A percentile compares a stretch with the other conserved stretches of the same genome.
These are phyloP conservation scores for Bungarus multicinctus DNA, from an alignment of 2,113 vertebrate genomes.

Conservation along the genomic window DNA sequence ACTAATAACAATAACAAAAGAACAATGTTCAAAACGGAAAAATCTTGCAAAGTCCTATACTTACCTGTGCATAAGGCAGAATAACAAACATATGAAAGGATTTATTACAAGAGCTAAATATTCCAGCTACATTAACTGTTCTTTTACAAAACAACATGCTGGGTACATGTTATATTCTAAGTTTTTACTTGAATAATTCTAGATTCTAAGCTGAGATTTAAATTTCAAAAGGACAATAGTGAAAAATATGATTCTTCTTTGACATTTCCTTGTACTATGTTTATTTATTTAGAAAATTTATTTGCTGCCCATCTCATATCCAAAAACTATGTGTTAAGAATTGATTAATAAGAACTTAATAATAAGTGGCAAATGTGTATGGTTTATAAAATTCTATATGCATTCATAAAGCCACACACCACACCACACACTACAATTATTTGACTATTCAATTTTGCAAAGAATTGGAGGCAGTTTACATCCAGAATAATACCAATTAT, in stretches of 20 bases:
- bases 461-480: neutral
- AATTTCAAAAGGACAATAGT: neutral
- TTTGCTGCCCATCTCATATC: no score
- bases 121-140: no score
- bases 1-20: no score
- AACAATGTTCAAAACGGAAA: no score
- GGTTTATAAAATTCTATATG: neutral
- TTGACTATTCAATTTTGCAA: neutral
- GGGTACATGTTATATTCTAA: neutral
- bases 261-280: neutral
- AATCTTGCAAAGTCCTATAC: no score
- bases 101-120: no score
- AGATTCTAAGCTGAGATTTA: neutral
- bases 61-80: no score
- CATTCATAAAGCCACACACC: neutral
- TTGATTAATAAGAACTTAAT: neutral
- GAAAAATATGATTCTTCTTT: neutral
- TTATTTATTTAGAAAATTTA: no score
- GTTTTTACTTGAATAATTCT: neutral
- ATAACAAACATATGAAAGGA: no score
- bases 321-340: neutral
- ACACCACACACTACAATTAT: neutral
- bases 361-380: neutral
- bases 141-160: neutral
- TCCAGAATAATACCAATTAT: neutral